phyloP scores from a whole-genome alignment of 2,888 invertebrate genomes.

The Phanerotoma sp. region DNA sequence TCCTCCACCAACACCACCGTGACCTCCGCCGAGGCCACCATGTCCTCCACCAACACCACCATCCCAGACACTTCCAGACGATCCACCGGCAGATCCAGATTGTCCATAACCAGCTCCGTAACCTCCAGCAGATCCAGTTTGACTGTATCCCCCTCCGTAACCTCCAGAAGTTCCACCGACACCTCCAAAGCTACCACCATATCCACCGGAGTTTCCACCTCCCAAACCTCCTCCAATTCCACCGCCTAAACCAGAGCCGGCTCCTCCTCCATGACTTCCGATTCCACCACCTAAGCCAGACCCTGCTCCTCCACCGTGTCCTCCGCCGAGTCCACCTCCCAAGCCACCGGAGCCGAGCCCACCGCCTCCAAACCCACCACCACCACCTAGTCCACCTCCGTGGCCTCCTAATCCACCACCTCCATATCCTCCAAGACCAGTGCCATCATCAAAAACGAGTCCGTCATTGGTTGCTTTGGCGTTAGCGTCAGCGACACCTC shows the following conservation, averaged over 20 bases:
- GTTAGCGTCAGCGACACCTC: conserved; percentile 14
- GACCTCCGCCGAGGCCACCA: neutral
- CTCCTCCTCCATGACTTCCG: too few species aligned
- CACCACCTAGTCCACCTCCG: neutral
- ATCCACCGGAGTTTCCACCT: conserved; percentile 23
- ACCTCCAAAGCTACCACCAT: conserved; percentile 5
- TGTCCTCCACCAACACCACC: conserved; percentile 8
- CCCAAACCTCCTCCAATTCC: conserved; percentile 1
- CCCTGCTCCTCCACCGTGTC: conserved; percentile 5
- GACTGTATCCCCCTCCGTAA: conserved; percentile 21
- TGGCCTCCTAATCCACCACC: conserved; percentile 12
- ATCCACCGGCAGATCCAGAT: conserved; percentile 5
- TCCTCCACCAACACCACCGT: conserved; percentile 2
- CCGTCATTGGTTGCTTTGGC: conserved; percentile 11
- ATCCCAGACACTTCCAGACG: conserved; percentile 3
- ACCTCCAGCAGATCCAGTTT: conserved; percentile 13
- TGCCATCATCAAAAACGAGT: conserved; percentile 10
- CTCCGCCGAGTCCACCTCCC: conserved; percentile 5
- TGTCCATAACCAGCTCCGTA: conserved; percentile 9
- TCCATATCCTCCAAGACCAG: neutral
- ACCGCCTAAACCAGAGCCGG: too few species aligned
- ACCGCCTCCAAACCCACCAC: conserved; percentile 11
- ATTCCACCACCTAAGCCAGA: too few species aligned
- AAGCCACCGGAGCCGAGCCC: too few species aligned
- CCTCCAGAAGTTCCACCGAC: conserved; percentile 18